These are phyloP conservation scores for Pammene aurita DNA, from an alignment of 2,888 invertebrate genomes.

Conservation along the genomic window DNA sequence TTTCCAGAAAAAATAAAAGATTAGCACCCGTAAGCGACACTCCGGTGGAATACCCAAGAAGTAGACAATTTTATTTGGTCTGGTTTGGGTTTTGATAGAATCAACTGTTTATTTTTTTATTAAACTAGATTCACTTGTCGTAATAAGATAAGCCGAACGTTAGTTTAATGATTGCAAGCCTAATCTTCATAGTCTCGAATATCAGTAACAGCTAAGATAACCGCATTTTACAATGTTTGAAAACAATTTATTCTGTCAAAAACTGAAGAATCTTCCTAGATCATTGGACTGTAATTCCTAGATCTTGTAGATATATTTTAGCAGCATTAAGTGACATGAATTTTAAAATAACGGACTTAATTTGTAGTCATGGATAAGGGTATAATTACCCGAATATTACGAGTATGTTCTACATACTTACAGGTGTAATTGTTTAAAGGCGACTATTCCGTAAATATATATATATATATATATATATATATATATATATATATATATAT, in stretches of 20 bases:
- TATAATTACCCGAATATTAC: too few species aligned
- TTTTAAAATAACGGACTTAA: neutral
- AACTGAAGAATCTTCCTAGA: neutral
- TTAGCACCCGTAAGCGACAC: neutral
- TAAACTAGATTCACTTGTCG: too few species aligned
- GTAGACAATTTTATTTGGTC: constrained; percentile 1
- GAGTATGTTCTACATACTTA: too few species aligned
- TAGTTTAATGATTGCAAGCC: neutral
- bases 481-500: too few species aligned
- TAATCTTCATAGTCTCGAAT: too few species aligned
- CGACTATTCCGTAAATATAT: too few species aligned
- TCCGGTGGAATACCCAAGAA: neutral
- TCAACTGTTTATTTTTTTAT: neutral
- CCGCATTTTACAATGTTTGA: too few species aligned
- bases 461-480: too few species aligned
- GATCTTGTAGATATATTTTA: constrained; percentile 9
- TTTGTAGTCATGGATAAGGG: neutral
- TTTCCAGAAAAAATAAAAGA: too few species aligned
- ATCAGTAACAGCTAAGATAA: too few species aligned
- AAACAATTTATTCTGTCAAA: neutral
- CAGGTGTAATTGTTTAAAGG: too few species aligned
- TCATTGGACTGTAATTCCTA: constrained; percentile 11
- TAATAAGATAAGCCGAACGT: too few species aligned
- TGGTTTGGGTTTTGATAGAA: neutral
- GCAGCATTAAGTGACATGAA: constrained; percentile 11